Evolutionary conservation across 1,140 invertebrate species (phyloP).

Genomic region (Heliconius melpomene): DNA sequence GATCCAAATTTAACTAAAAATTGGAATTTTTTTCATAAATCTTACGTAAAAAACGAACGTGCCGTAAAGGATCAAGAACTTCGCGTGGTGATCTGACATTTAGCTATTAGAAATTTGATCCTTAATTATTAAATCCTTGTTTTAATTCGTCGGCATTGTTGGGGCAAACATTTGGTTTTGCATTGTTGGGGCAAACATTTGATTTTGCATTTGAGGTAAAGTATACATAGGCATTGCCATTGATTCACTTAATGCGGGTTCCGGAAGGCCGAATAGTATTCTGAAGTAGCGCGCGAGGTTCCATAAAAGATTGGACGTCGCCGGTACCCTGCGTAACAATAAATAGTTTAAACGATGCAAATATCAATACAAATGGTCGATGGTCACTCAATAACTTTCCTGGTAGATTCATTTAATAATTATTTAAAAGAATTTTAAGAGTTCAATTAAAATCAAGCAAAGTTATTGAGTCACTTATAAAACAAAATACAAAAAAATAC

Average conservation of each 20-base stretch:
- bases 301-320: conserved; percentile 78
- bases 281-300: conserved; percentile 79
- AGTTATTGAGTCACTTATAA: neutral
- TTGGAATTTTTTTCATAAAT: neutral
- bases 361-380: conserved; percentile 61
- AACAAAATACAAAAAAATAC: conserved; percentile 19
- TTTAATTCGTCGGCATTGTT: conserved; percentile 58
- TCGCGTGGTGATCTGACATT: conserved; percentile 76
- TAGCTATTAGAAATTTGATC: conserved; percentile 52
- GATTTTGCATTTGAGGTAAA: conserved; percentile 65
- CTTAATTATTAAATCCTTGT: conserved; percentile 72
- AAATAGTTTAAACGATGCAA: conserved; percentile 51
- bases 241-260: conserved; percentile 64
- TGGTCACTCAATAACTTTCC: conserved; percentile 20
- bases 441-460: neutral
- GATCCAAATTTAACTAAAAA: neutral
- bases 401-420: neutral
- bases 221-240: conserved; percentile 73
- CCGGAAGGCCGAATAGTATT: conserved; percentile 73
- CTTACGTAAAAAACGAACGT: conserved; percentile 9
- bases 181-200: conserved; percentile 56
- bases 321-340: conserved; percentile 72
- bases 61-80: conserved; percentile 57
- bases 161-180: conserved; percentile 53
- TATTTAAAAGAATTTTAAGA: neutral